Percentiles rank a stretch among this genome's conserved stretches.
Conservation (phyloP, 2,113 vertebrate genomes). For the Thermophis baileyi region DNA sequence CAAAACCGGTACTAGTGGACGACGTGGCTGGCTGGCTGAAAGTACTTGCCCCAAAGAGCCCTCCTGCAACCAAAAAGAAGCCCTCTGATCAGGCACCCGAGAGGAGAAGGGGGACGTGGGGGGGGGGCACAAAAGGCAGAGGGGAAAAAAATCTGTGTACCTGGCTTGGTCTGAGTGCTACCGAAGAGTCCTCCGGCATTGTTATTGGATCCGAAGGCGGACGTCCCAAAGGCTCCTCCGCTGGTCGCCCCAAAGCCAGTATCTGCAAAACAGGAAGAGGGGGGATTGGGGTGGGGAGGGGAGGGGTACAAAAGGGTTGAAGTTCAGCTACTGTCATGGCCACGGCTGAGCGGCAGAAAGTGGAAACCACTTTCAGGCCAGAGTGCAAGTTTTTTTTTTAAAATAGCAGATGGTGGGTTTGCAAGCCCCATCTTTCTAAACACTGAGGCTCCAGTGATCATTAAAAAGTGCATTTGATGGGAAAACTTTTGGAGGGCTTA, state of each 20-base stretch:
- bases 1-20: constrained; percentile 86
- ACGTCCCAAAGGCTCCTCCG: constrained; percentile 84
- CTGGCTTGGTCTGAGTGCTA: constrained; percentile 86
- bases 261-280: constrained; percentile 65
- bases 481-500: not conserved
- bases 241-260: constrained; percentile 81
- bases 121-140: fast-evolving
- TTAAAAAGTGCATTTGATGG: not conserved
- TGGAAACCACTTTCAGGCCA: not conserved
- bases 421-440: fast-evolving
- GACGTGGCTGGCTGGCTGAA: constrained; percentile 93
- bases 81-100: not conserved
- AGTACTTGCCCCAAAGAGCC: constrained; percentile 87
- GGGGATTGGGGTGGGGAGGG: fast-evolving
- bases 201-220: constrained; percentile 85
- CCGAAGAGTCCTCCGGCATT: constrained; percentile 89
- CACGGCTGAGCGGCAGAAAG: not conserved
- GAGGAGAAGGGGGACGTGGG: too few species aligned
- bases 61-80: constrained; percentile 67
- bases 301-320: fast-evolving
- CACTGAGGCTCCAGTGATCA: not conserved
- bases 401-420: not conserved
- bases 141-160: constrained; percentile 43
- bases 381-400: not conserved
- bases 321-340: too few species aligned